Evolutionary conservation across 2,797 vertebrate species (phyloP), one percentile per base, ranked within the genome.

Genomic region (Gallinago stenura): DNA sequence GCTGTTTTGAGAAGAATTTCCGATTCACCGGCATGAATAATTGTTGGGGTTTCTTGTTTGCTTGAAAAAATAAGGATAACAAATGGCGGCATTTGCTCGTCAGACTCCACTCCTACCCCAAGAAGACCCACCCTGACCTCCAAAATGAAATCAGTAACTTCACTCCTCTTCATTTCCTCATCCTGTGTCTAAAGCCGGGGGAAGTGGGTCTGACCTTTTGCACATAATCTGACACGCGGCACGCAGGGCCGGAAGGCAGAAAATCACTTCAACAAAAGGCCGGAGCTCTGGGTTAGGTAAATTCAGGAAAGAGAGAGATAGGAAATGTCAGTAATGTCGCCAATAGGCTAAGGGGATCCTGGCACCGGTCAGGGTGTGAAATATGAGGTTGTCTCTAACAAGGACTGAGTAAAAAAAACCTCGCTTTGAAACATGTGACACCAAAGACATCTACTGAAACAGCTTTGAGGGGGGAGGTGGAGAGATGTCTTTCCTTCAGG

Each of bases 161-260:
- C 93, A 97, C 98, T 95, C 96, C 97, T 99, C 98, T 99, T 98
- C 98, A 98, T 98, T 99, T 99, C 99, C 99, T 98, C 98, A 99
- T 99, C 99, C 99, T 99, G 99, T 98, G 98, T 98, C 98, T 98
- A 97, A 98, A 97, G 97, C 89, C 87, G 97, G 98, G 98, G 99
- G 99, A 99, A 99, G 98, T 95, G 53, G 98, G 98, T 98, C 98
- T 97, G 98, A 99, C 98, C 99, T 98, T 98, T 99, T 98, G 98
- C 99, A 99, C 99, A 99, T 99, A 99, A 99, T 99, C 98, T 99
- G 99, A 99, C 99, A 98, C 97, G 97, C 97, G 98, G 98, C 98
- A 98, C 97, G 93, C 98, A 97, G 98, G 99, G 98, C 98, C 98
- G 98, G 98, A 98, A 99, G 98, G 98, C 98, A 98, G 98, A 98